Evolutionary conservation across 1,140 invertebrate genomes (phyloP).

Genomic region (Lutraria rhynchaena): DNA sequence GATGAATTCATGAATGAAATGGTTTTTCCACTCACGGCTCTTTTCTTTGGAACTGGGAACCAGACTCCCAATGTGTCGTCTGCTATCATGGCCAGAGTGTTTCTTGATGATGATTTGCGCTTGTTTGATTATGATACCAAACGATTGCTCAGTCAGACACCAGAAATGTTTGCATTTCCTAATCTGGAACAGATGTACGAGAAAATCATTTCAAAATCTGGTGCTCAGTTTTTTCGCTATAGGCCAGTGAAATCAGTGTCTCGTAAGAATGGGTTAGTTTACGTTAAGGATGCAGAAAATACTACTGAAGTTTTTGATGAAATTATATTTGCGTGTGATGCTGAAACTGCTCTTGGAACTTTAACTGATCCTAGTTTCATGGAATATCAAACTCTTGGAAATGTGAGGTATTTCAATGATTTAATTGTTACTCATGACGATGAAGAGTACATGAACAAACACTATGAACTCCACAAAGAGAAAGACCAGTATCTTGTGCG

Average conservation of each 20-base stretch:
- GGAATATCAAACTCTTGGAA: slow-evolving; percentile 71
- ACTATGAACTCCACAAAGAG: slow-evolving; percentile 73
- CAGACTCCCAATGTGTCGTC: slow-evolving; percentile 76
- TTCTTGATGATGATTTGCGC: slow-evolving; percentile 74
- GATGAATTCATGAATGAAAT: slow-evolving; percentile 74
- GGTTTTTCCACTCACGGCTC: slow-evolving; percentile 76
- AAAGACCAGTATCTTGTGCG: slow-evolving; percentile 75
- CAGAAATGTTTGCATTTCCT: slow-evolving; percentile 77
- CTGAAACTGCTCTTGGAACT: slow-evolving; percentile 71
- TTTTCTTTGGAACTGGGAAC: slow-evolving; percentile 78
- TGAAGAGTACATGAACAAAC: slow-evolving; percentile 73
- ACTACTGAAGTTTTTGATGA: slow-evolving; percentile 70
- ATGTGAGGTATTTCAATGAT: slow-evolving; percentile 76
- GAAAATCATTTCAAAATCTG: slow-evolving; percentile 67
- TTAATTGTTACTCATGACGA: slow-evolving; percentile 76
- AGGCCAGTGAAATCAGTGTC: slow-evolving; percentile 61
- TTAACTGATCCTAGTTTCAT: slow-evolving; percentile 69
- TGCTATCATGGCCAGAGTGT: slow-evolving; percentile 75
- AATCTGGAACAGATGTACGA: slow-evolving; percentile 74
- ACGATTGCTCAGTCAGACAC: slow-evolving; percentile 69
- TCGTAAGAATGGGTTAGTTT: slow-evolving; percentile 58
- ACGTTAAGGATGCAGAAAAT: slow-evolving; percentile 63
- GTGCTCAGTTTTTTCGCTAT: slow-evolving; percentile 61
- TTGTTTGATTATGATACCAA: slow-evolving; percentile 75
- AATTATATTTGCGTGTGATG: slow-evolving; percentile 76